Base-by-base conservation (phyloP, 2,797 vertebrate genomes). In the Coregonus sp. region DNA sequence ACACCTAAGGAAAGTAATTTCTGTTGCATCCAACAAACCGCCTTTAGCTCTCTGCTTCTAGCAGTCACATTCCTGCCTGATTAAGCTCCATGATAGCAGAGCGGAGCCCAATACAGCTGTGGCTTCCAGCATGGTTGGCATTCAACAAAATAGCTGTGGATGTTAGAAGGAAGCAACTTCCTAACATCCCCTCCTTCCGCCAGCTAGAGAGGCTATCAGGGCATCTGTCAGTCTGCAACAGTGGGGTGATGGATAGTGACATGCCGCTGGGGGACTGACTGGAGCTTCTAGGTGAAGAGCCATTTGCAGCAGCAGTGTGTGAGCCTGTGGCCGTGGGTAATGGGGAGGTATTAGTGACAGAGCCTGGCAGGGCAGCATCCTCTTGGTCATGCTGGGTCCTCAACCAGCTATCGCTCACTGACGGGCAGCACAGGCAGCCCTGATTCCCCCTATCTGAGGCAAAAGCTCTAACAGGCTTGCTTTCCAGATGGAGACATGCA, bases 271-370 rank as follows among this genome's bases (percentile, higher is more conserved):
- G 83, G 74, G 78, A 72, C 5, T 77, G 80, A 72, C 2, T 77
- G 31, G n/a, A 25, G 66, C 87, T 72, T 73, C 72, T 67, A 51
- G 37, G 68, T 0, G 52, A 83, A 76, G 80, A 79, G 71, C 66
- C 78, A 50, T 83, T 82, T 82, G 81, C 84, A 75, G 78, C 56
- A 1, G 81, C 83, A 75, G 78, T 40, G 0, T 63, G 81, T 77
- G 50, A 18, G 79, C 84, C 81, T 75, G 85, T 69, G 84, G 84
- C 81, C 82, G 56, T 2, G 79, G 80, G 71, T 88, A 88, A 92
- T 87, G 85, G 84, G 73, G 77, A 82, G 70, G 84, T 83, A 86
- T 90, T 85, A 86, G 86, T 86, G 74, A 74, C 75, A 77, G 82
- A 72, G 72, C 35, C 74, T 80, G 80, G 78, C 79, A 86, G 81